Percentiles rank a stretch among this genome's conserved stretches.
Conservation (phyloP, 2,888 invertebrate genomes). For the Hirudinaria manillensis region DNA sequence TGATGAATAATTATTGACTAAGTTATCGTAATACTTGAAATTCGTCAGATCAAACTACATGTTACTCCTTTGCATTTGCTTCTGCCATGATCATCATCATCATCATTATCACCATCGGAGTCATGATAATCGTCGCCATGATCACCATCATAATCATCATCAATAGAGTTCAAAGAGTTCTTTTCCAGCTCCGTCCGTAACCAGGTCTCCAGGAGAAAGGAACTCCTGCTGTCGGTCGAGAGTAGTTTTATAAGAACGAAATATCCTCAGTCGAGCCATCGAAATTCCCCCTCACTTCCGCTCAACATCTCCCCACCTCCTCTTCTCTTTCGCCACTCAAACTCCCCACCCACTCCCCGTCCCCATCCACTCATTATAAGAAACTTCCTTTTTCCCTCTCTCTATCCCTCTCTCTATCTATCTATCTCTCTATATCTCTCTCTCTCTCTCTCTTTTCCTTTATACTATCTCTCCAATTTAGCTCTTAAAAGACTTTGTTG, state of each 20-base stretch:
- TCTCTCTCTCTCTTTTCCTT: not conserved
- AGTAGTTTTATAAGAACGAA: slow-evolving; percentile 1
- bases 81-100: not conserved
- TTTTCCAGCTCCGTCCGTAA: not conserved
- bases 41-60: not conserved
- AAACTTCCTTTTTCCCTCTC: not conserved
- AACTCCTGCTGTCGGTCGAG: not conserved
- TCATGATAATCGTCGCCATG: not conserved
- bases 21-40: no score
- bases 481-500: no score
- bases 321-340: no score
- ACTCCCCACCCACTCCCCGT: no score
- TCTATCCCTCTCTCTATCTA: not conserved
- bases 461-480: no score
- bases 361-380: no score
- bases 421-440: not conserved
- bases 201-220: not conserved
- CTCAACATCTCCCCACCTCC: no score
- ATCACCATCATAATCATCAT: not conserved
- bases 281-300: no score
- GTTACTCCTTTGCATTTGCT: not conserved
- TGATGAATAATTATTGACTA: no score
- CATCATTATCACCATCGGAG: not conserved
- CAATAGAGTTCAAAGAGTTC: not conserved
- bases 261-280: no score